Evolutionary conservation across 1,140 invertebrate genomes (phyloP), one percentile per base, ranked within the genome.

Genomic region (Cyphomyrmex costatus): DNA sequence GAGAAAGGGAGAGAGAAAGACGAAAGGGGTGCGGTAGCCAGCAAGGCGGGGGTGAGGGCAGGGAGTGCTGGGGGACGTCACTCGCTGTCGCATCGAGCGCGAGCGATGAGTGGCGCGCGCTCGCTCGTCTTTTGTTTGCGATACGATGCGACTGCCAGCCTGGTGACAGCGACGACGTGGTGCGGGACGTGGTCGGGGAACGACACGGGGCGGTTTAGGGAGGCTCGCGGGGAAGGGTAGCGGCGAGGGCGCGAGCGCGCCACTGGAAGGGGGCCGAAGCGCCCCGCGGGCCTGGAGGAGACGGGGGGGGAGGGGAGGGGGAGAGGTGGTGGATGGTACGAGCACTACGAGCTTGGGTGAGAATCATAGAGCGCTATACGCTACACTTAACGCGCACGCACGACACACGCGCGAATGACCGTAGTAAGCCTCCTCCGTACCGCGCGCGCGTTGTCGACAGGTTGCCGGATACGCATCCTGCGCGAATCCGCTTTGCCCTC

Each of bases 121-220:
- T 93, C 90, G 93, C 93, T 93, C 93, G 93, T 94, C 94, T 94
- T 94, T 94, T 94, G 94, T 94, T 94, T 94, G 93, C 92, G 91
- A 93, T 93, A 89, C 92, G 90, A 94, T 93, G 92, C 91, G 92
- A 93, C 92, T 93, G 93, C 88, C 93, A 93, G 91, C 88, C 87
- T 89, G 90, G 85, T 87, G 91, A 90, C 86, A 89, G 71, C 86
- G 82, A 74, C 60, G 86, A 91, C 85, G 89, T 82, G 90, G 79
- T 86, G 87, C 77, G 77, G 58, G 66, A n/a, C n/a, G n/a, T n/a
- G n/a, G 77, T 60, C 56, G 51, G 30, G 83, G 82, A 61, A 68
- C 71, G 82, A 83, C 63, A 76, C 76, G 77, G 85, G 85, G 49
- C 46, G 85, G 77, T 77, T 84, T 77, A 86, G 85, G 87, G 87